phyloP scores from a whole-genome alignment of 2,113 vertebrate species.

The Cercopithecus mona region DNA sequence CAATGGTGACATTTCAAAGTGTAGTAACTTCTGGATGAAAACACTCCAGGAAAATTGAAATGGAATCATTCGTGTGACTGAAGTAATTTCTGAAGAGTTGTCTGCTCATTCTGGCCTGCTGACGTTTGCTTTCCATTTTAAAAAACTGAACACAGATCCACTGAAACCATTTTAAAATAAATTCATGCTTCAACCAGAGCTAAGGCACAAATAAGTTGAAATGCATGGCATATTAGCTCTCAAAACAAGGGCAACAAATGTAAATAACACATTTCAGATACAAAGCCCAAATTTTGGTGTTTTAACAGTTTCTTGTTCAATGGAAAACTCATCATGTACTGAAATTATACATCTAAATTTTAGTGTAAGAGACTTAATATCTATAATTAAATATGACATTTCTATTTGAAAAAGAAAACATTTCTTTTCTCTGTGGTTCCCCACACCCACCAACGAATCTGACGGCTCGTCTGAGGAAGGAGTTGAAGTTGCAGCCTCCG shows the following conservation, averaged over 20 bases:
- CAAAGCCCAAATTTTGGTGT: conserved; percentile 3
- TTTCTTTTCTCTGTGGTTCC: conserved; percentile 50
- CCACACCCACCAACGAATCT: conserved; percentile 94
- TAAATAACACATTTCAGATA: conserved; percentile 47
- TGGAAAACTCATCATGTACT: conserved; percentile 17
- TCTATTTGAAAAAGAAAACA: conserved; percentile 33
- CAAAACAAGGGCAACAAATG: not conserved
- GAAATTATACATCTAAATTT: conserved; percentile 60
- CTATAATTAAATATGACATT: conserved; percentile 66
- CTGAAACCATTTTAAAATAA: conserved; percentile 46
- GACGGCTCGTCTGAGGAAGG: conserved; percentile 96
- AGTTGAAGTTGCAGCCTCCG: conserved; percentile 99
- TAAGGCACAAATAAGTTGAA: conserved; percentile 19
- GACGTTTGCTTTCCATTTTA: not conserved
- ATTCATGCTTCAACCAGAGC: not conserved
- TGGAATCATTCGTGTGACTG: not conserved
- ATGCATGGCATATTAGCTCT: not conserved
- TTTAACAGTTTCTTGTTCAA: conserved; percentile 2
- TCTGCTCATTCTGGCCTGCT: not conserved
- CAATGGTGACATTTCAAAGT: not conserved
- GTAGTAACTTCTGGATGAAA: not conserved
- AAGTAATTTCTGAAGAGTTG: conserved; percentile 18
- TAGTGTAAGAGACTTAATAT: conserved; percentile 59
- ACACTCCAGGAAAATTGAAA: not conserved
- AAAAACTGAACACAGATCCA: not conserved